phyloP scores from a whole-genome alignment of 37 sponge, comb jelly and placozoan genomes.

The Ianthella basta region DNA sequence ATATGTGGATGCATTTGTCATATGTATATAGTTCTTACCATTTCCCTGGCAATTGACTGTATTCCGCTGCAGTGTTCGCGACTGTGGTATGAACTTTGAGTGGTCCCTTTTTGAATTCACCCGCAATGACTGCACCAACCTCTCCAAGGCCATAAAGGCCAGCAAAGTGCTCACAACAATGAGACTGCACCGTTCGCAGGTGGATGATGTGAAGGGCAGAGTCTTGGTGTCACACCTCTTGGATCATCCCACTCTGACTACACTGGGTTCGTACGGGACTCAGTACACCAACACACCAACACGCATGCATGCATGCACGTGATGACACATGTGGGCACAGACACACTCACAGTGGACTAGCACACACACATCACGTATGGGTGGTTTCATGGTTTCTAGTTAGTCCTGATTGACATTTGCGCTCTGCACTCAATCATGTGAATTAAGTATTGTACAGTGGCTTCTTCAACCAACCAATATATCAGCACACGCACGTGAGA shows the following conservation, averaged over 20 bases:
- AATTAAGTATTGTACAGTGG: no score
- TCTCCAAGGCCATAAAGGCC: slow-evolving; percentile 73
- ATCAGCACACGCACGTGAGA: no score
- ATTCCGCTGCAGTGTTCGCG: slow-evolving; percentile 57
- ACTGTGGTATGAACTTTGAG: slow-evolving; percentile 98
- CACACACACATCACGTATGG: slow-evolving; percentile 25
- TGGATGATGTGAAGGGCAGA: slow-evolving; percentile 79
- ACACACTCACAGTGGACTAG: not conserved
- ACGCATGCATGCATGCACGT: not conserved
- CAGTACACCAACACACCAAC: not conserved
- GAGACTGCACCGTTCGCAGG: slow-evolving; percentile 64
- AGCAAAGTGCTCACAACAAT: slow-evolving; percentile 52
- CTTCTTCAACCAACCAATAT: no score
- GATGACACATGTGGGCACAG: slow-evolving; percentile 14
- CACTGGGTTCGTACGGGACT: slow-evolving; percentile 53
- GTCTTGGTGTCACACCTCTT: slow-evolving; percentile 80
- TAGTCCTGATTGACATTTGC: no score
- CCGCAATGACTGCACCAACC: slow-evolving; percentile 63
- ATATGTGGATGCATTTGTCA: not conserved
- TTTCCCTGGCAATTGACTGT: no score
- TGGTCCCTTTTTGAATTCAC: slow-evolving; percentile 94
- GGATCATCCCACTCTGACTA: slow-evolving; percentile 80
- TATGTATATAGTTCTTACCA: no score
- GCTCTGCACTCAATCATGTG: no score
- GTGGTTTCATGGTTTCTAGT: no score